Evolutionary conservation across 37 sponge, comb jelly and placozoan genomes (phyloP), one percentile per base, ranked within the genome.

Genomic region (Aplysina aerophoba): DNA sequence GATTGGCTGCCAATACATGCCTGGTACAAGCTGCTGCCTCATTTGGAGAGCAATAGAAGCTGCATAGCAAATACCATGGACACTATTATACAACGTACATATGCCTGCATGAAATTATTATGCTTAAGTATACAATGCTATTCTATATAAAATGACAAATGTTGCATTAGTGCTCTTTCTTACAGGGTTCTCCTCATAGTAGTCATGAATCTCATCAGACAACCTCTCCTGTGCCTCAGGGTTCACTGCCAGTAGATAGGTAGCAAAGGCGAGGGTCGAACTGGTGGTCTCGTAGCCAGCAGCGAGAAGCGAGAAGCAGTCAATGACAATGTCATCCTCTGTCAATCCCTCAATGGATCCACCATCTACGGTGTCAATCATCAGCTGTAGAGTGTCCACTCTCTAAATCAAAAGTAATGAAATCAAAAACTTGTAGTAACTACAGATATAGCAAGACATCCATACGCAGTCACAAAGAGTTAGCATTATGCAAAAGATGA

Each of bases 211-310:
- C 33, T n/a, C 71, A 69, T n/a, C 6, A 17, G 71, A 33, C 34
- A 69, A 27, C 34, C 71, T 69, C 34, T 69, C 71, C 71, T 69
- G 71, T 35, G 6, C 71, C 13, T 69, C 71, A 1, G 28, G 71
- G 71, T 69, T 33, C 71, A 69, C 33, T n/a, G 71, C 71, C 71
- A 69, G 71, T 1, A 69, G 71, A 35, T 69, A 69, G 34, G 71
- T 69, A 3, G 34, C 34, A 30, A 69, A 69, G 27, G 71, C 33
- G 35, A 69, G 34, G 4, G 71, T 31, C 4, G 13, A 12, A 30
- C 71, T 69, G 71, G 71, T 34, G 30, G 71, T 69, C 35, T 69
- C 71, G 6, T 69, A 69, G 2, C 71, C 71, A 69, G 71, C 71
- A n/a, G 34, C 17, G 6, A 69, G 2, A 15, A 69, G 15, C 28